phyloP scores from a whole-genome alignment of 2,888 invertebrate species.

The Biston stratarius region DNA sequence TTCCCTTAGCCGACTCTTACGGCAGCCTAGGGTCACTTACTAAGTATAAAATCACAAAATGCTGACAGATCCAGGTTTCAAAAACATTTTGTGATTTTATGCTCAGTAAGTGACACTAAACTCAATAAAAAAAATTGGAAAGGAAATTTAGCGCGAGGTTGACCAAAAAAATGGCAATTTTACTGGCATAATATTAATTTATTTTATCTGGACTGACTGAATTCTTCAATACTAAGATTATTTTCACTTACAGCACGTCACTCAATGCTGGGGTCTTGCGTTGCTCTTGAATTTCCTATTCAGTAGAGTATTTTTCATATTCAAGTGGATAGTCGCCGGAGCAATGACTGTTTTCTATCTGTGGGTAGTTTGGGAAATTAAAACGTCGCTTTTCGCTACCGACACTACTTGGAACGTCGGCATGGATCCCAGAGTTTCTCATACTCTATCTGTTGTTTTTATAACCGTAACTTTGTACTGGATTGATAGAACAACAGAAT shows the following conservation, averaged over 20 bases:
- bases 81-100: too few relatives aligned
- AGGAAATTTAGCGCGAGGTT: too few relatives aligned
- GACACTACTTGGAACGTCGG: conserved; percentile 90
- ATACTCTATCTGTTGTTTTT: conserved; percentile 90
- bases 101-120: too few relatives aligned
- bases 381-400: conserved; percentile 83
- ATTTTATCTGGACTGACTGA: neutral
- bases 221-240: conserved; percentile 16
- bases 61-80: too few relatives aligned
- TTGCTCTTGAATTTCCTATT: conserved; percentile 92
- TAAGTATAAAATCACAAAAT: too few relatives aligned
- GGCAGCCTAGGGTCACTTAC: too few relatives aligned
- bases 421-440: conserved; percentile 89
- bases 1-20: too few relatives aligned
- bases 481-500: conserved; percentile 96
- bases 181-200: too few relatives aligned
- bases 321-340: conserved; percentile 91
- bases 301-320: conserved; percentile 92
- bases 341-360: conserved; percentile 89
- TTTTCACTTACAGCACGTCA: conserved; percentile 89
- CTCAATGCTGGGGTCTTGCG: conserved; percentile 89
- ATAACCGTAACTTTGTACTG: conserved; percentile 92
- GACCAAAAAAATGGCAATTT: too few relatives aligned
- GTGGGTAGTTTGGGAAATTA: conserved; percentile 89
- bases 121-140: too few relatives aligned